Evolutionary conservation across 1,140 invertebrate genomes (phyloP).

Genomic region (Drosophila subobscura): DNA sequence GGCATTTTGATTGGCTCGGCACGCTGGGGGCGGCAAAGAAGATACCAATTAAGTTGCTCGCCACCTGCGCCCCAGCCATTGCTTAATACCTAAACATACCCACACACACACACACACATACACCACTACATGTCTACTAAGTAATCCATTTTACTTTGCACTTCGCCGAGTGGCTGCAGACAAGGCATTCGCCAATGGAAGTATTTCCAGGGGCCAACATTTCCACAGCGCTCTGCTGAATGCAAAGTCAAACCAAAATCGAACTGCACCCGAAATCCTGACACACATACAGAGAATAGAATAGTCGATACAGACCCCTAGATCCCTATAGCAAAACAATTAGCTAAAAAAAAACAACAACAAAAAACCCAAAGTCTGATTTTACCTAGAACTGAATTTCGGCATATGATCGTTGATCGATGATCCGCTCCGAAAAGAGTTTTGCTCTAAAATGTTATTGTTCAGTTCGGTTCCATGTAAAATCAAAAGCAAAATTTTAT

Average conservation of each 20-base stretch:
- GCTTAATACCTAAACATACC: slow-evolving; percentile 40
- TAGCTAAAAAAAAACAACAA: slow-evolving; percentile 14
- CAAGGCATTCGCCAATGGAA: not conserved
- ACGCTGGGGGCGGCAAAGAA: slow-evolving; percentile 30
- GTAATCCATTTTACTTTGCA: slow-evolving; percentile 54
- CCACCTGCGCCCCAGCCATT: slow-evolving; percentile 33
- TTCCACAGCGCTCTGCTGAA: slow-evolving; percentile 33
- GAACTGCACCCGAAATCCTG: slow-evolving; percentile 22
- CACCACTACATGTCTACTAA: no score
- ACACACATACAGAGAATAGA: slow-evolving; percentile 38
- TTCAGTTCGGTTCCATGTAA: slow-evolving; percentile 68
- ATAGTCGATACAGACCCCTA: slow-evolving; percentile 25
- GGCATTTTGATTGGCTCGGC: slow-evolving; percentile 66
- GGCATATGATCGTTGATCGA: not conserved
- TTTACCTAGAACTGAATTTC: slow-evolving; percentile 78
- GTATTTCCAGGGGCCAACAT: not conserved
- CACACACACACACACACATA: not conserved
- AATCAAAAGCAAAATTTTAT: slow-evolving; percentile 83
- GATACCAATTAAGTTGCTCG: slow-evolving; percentile 28
- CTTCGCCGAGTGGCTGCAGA: slow-evolving; percentile 43
- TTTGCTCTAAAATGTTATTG: slow-evolving; percentile 27
- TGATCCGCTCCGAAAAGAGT: slow-evolving; percentile 8
- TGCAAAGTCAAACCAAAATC: slow-evolving; percentile 60
- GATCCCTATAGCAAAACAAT: slow-evolving; percentile 32
- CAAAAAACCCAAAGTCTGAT: slow-evolving; percentile 75